These are phyloP conservation scores for Ephestia elutella DNA, from an alignment of 1,140 invertebrate species.

Conservation along the genomic window DNA sequence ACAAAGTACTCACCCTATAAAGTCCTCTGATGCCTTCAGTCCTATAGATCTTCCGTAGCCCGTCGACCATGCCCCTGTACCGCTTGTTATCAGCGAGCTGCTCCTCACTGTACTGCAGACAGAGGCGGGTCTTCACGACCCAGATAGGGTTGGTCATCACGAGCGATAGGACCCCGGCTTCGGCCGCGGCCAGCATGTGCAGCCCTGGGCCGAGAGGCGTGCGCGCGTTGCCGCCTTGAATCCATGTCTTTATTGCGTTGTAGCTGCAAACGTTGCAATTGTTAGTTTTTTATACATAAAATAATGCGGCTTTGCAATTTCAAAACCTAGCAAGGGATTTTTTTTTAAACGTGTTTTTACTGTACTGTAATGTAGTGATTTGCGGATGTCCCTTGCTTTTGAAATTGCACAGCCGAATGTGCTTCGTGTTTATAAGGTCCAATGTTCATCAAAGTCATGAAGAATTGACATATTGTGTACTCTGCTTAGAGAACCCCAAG, in stretches of 20 bases:
- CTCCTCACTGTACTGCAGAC: conserved; percentile 84
- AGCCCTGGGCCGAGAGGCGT: conserved; percentile 85
- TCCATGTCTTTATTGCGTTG: conserved; percentile 93
- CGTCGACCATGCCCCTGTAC: conserved; percentile 94
- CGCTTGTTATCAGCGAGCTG: conserved; percentile 67
- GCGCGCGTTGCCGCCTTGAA: conserved; percentile 87
- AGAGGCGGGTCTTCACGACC: conserved; percentile 96
- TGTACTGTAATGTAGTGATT: too few species aligned
- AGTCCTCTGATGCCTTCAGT: conserved; percentile 92
- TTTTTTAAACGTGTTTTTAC: too few species aligned
- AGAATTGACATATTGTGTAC: too few species aligned
- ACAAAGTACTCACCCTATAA: conserved; percentile 84
- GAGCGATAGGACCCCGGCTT: conserved; percentile 93
- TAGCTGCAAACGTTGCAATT: conserved; percentile 80
- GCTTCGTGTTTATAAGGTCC: too few species aligned
- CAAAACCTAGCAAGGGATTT: too few species aligned
- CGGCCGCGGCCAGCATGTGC: conserved; percentile 93
- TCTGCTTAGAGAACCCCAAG: too few species aligned
- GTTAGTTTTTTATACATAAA: too few species aligned
- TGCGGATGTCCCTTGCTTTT: too few species aligned
- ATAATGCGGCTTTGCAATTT: too few species aligned
- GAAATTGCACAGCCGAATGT: too few species aligned
- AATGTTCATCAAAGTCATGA: too few species aligned
- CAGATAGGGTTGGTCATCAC: conserved; percentile 97
- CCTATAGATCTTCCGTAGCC: conserved; percentile 91